Evolutionary conservation across 2,113 vertebrate species (phyloP), one percentile per base, ranked within the genome.

Genomic region (Hypanus sabinus): DNA sequence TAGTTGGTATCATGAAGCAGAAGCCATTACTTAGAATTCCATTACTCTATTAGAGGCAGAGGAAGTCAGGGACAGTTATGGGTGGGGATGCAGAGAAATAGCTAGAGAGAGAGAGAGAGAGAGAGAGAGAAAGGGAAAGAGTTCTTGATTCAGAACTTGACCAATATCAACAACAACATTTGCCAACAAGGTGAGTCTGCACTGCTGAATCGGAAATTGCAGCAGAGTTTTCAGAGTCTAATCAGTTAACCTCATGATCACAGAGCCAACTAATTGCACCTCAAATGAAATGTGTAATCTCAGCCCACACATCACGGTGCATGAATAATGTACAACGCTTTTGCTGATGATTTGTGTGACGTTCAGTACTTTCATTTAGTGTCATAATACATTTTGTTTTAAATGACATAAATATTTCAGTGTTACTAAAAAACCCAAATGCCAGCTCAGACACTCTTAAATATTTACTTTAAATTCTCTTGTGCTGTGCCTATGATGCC

Each of bases 191-290:
- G 80, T 83, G 22, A 71, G 57, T 20, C 38, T 70, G 8, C 22
- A 22, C 33, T 60, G 30, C 65, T 55, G 24, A 55, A 46, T 16
- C 14, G 2, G 90, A 36, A 36, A 46, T 93, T 57, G 60, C 14
- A 93, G 36, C 36, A 46, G 70, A 24, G 70, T 30, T 55, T 93
- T 12, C 71, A 20, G 70, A 93, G 22, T 22, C 91, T 93, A 93
- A 90, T 90, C 85, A 73, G 70, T 93, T 93, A 93, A 93, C 91
- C 70, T 93, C 91, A 93, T 73, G 33, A 93, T 93, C 70, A 55
- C 91, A 93, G 36, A 93, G 36, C 24, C 91, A 73, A 93, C 91
- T 93, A 93, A 93, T 73, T 73, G 91, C 71, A 75, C 11, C 65
- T 93, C 38, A 75, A 93, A 30, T 27, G 33, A 68, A 75, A 93